phyloP scores from a whole-genome alignment of 2,888 invertebrate genomes.

The Nymphalis polychloros region DNA sequence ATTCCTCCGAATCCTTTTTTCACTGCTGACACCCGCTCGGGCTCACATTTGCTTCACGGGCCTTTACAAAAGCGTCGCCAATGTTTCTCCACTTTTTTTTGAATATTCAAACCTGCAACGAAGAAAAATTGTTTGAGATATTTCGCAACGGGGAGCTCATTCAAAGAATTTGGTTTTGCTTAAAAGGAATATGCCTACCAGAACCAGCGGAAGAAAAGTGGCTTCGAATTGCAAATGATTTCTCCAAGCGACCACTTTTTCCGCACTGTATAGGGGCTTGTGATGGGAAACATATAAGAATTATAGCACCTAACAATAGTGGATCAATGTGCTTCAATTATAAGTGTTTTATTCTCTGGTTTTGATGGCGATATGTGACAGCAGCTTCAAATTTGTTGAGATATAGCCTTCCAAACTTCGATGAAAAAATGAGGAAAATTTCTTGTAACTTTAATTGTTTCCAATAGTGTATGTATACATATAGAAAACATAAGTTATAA shows the following conservation, averaged over 20 bases:
- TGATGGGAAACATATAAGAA: slow-evolving; percentile 41
- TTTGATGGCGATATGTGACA: slow-evolving; percentile 41
- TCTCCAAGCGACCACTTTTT: slow-evolving; percentile 38
- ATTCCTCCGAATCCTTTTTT: too few species aligned
- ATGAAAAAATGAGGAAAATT: too few species aligned
- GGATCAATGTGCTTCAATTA: slow-evolving; percentile 42
- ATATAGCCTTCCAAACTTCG: too few species aligned
- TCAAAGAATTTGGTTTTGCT: slow-evolving; percentile 36
- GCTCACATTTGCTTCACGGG: slow-evolving; percentile 30
- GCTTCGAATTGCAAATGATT: too few species aligned
- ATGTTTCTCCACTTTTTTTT: slow-evolving; percentile 3
- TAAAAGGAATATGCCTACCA: too few species aligned
- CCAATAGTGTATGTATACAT: too few species aligned
- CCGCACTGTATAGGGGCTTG: slow-evolving; percentile 39
- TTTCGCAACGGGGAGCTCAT: slow-evolving; percentile 25
- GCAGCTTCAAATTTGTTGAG: slow-evolving; percentile 34
- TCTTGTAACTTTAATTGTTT: too few species aligned
- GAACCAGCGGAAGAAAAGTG: too few species aligned
- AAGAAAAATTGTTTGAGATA: background rate
- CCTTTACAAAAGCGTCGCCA: slow-evolving; percentile 10
- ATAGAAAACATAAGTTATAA: too few species aligned
- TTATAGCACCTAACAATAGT: slow-evolving; percentile 38
- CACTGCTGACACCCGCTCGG: slow-evolving; percentile 29
- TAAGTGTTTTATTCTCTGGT: slow-evolving; percentile 37
- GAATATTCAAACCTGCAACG: background rate